Evolutionary conservation across 2,113 vertebrate genomes (phyloP), one percentile per base, ranked within the genome.

Genomic region (Ranitomeya imitator): DNA sequence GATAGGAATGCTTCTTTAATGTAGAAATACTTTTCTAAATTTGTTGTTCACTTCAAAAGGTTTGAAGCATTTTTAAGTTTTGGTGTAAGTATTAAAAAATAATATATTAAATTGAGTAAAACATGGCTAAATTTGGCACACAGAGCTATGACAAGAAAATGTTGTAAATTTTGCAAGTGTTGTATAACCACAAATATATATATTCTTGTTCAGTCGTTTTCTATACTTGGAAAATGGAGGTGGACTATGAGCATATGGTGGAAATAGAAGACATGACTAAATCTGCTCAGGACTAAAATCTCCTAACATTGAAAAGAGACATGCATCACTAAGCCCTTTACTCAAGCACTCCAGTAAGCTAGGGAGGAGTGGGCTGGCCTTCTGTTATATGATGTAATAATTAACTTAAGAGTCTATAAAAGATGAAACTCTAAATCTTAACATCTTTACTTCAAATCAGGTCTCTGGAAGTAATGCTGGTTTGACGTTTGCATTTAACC

Each of bases 241-340:
- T 26, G 51, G 45, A 67, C 61, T 85, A 81, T 23, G 45, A 86
- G n/a, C 85, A 86, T 77, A 21, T 67, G 85, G 74, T 54, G 45
- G 74, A 79, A 86, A 63, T 54, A 13, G 78, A 79, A 26, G 79
- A 83, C 21, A 54, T 78, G 60, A 12, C 73, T 85, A 79, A 85
- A 88, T 74, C 80, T 77, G n/a, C 87, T 83, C 87, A 88, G 71
- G 67, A 77, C n/a, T 76, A 16, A 88, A 83, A 78, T 85, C 81
- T 54, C 82, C 31, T 23, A 69, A 85, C 71, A 23, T 78, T 84
- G 57, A 67, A 88, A 55, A 63, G 65, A 81, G 57, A 23, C n/a
- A 73, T 26, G 60, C 60, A 37, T 77, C 31, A 37, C 71, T 85
- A 89, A 89, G 57, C 87, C 74, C 71, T 79, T 85, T 84, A 54